Base-by-base conservation (phyloP, 2,888 invertebrate species). In the Lagria hirta region DNA sequence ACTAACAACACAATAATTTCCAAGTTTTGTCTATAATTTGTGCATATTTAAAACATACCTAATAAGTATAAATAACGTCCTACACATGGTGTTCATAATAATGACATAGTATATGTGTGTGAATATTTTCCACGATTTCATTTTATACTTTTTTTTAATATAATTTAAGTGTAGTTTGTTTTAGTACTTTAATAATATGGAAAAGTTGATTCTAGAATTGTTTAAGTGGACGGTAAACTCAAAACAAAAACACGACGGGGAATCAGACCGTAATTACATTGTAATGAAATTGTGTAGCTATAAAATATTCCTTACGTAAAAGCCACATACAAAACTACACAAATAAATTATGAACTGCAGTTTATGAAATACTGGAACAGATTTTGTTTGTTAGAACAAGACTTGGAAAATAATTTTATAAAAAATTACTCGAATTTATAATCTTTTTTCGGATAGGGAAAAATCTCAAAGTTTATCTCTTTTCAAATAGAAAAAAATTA, bases 91-190 rank as follows among this genome's bases (percentile, higher is more conserved):
- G 48, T 48, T 38, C 48, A 53, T 44, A 40, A 42, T 56, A 57
- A 56, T 57, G 50, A 57, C 44, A 55, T 27, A 40, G 33, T 36
- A 30, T 49, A 22, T 29, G 30, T 58, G 52, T 58, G 56, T 52
- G 58, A 54, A 55, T 54, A 57, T 56, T 55, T 60, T 58, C 56
- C 51, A 56, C 52, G 51, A 57, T 58, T 60, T 57, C 51, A 54
- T 57, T 56, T 57, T 52, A 55, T 56, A 46, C 50, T 35, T 52
- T 55, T 52, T 53, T n/a, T n/a, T n/a, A n/a, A 43, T 48, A 52
- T 53, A 48, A 58, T 58, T 55, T 49, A 54, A 48, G 43, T 36
- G 47, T 27, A 49, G 45, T 51, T 51, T 48, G 54, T 57, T 58
- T 54, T 57, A 57, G 57, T 56, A 57, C 53, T 56, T 51, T 52